These are phyloP conservation scores for Irena cyanogastra DNA, from an alignment of 2,113 vertebrate genomes.

Conservation along the genomic window DNA sequence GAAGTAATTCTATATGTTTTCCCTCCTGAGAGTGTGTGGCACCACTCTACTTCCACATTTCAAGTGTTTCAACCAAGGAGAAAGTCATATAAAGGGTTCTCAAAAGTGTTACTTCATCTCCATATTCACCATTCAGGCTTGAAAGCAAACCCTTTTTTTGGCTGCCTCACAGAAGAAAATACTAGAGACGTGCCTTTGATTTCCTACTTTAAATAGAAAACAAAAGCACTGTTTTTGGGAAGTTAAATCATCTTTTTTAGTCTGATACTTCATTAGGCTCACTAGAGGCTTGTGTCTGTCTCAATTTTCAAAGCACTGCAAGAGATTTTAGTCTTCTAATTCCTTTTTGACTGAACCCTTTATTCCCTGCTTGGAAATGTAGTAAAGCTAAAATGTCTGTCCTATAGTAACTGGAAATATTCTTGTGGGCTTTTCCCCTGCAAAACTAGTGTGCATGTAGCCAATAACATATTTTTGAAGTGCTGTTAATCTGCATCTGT, in stretches of 20 bases:
- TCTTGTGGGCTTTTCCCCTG: neutral
- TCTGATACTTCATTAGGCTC: conserved; percentile 35
- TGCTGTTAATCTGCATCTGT: neutral
- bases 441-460: neutral
- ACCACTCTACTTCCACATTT: neutral
- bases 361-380: neutral
- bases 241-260: conserved; percentile 9
- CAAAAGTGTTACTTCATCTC: conserved; percentile 33
- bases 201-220: conserved; percentile 43
- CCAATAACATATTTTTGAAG: neutral
- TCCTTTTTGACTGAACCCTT: neutral
- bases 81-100: conserved; percentile 35
- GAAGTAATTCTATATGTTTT: conserved; percentile 5
- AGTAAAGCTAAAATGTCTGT: neutral
- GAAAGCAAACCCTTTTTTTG: conserved; percentile 12
- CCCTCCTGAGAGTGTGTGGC: neutral
- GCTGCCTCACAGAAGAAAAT: neutral
- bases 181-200: neutral
- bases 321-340: conserved; percentile 8
- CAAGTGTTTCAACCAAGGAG: conserved; percentile 9
- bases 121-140: neutral
- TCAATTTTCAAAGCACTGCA: neutral
- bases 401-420: neutral
- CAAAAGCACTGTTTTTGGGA: conserved; percentile 40
- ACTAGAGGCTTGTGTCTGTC: neutral